phyloP scores from a whole-genome alignment of 2,797 vertebrate genomes.

The Mastacembelus armatus region DNA sequence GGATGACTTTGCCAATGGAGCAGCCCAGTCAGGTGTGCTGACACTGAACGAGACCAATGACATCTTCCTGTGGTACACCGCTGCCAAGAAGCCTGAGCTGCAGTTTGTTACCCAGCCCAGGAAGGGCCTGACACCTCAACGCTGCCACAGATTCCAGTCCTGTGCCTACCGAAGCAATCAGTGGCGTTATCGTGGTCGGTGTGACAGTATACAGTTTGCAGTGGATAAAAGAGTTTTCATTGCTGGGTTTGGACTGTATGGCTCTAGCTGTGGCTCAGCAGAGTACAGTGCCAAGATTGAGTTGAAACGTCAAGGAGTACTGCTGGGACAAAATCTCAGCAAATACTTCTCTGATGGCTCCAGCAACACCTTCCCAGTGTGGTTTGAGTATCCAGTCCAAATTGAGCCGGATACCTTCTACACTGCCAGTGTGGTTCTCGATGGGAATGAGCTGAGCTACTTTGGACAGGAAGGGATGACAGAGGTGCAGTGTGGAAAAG shows the following conservation, averaged over 20 bases:
- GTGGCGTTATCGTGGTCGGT: slow-evolving; percentile 98
- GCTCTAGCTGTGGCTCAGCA: slow-evolving; percentile 96
- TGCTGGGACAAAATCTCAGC: slow-evolving; percentile 94
- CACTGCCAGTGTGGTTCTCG: slow-evolving; percentile 95
- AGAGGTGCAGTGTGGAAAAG: slow-evolving; percentile 97
- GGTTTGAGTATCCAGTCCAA: slow-evolving; percentile 98
- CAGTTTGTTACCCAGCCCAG: slow-evolving; percentile 94
- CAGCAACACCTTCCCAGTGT: slow-evolving; percentile 96
- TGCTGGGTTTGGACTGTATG: slow-evolving; percentile 95
- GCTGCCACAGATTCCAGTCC: slow-evolving; percentile 98
- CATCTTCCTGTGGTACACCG: slow-evolving; percentile 99
- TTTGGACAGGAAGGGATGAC: slow-evolving; percentile 99
- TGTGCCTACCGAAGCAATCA: slow-evolving; percentile 99
- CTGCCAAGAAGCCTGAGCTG: slow-evolving; percentile 94
- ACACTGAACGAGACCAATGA: slow-evolving; percentile 97
- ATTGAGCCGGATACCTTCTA: slow-evolving; percentile 98
- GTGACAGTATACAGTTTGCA: slow-evolving; percentile 98
- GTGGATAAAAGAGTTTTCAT: slow-evolving; percentile 97
- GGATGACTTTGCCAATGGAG: slow-evolving; percentile 97
- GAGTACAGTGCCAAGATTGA: slow-evolving; percentile 98
- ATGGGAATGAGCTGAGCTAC: slow-evolving; percentile 96
- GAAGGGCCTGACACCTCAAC: slow-evolving; percentile 92
- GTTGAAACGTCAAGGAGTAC: slow-evolving; percentile 94
- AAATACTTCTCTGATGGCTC: slow-evolving; percentile 98
- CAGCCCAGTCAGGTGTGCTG: slow-evolving; percentile 95